Conservation (phyloP, 2,797 vertebrate species). For the Ptychobarbus kaznakovi region DNA sequence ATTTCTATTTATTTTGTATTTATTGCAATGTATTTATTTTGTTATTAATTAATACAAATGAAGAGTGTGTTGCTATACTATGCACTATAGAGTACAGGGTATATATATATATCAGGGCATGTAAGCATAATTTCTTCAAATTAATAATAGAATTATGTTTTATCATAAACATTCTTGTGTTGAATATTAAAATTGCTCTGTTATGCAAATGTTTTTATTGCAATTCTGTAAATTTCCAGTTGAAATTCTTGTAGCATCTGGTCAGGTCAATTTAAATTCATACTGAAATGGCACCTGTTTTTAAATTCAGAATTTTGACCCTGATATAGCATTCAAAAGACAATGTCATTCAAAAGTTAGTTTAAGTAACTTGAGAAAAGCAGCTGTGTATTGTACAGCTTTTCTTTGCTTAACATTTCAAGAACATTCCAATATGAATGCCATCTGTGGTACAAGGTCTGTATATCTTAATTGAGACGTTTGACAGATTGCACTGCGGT, state of each 20-base stretch:
- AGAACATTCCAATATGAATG: constrained; percentile 7
- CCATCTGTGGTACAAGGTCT: constrained; percentile 6
- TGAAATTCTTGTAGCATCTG: not conserved
- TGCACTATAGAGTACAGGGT: too few species aligned
- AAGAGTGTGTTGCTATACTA: not conserved
- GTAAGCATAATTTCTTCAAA: not conserved
- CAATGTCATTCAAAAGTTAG: not conserved
- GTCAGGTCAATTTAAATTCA: not conserved
- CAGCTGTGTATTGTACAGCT: not conserved
- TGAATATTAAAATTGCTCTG: not conserved
- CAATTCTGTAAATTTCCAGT: not conserved
- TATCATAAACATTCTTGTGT: not conserved
- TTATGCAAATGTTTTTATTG: not conserved
- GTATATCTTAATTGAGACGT: constrained; percentile 23
- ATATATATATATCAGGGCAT: not conserved
- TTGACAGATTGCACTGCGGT: not conserved
- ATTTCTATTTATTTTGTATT: not conserved
- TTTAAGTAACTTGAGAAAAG: not conserved
- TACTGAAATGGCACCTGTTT: not conserved
- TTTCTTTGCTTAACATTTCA: constrained; percentile 22
- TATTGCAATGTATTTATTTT: not conserved
- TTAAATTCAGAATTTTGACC: not conserved
- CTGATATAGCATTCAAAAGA: not conserved
- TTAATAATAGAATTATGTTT: too few species aligned
- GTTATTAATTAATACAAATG: not conserved